Evolutionary conservation across 2,113 vertebrate species (phyloP).

Genomic region (Paradoxurus hermaphroditus): DNA sequence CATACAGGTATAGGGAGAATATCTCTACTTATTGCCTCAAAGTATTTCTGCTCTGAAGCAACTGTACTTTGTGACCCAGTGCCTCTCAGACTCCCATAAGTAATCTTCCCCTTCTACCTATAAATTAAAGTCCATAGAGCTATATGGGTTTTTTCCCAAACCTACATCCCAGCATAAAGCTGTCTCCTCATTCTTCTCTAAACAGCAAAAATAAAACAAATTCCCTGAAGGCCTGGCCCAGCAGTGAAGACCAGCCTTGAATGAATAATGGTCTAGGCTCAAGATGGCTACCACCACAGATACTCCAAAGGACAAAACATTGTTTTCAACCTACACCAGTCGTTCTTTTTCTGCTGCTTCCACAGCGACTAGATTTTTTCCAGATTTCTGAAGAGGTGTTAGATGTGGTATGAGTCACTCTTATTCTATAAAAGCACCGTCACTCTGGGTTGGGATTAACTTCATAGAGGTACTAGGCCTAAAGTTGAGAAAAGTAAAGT

Average conservation of each 20-base stretch:
- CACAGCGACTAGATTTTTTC: not conserved
- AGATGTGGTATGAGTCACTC: not conserved
- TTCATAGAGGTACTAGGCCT: not conserved
- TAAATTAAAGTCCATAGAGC: not conserved
- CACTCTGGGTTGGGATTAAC: not conserved
- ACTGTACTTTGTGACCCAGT: not conserved
- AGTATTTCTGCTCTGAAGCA: not conserved
- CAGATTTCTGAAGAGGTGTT: not conserved
- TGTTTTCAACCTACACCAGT: not conserved
- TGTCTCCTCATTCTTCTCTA: not conserved
- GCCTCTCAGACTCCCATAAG: not conserved
- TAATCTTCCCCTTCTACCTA: not conserved
- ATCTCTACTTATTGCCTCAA: not conserved
- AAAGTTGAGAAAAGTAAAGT: not conserved
- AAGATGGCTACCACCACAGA: not conserved
- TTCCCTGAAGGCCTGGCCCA: not conserved
- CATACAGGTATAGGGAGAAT: not conserved
- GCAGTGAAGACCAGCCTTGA: not conserved
- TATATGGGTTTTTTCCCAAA: not conserved
- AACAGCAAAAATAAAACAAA: slow-evolving; percentile 19
- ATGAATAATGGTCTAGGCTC: not conserved
- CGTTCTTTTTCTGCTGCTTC: not conserved
- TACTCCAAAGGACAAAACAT: not conserved
- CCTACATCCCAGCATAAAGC: not conserved
- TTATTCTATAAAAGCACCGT: not conserved